Base-by-base conservation (phyloP, 2,113 vertebrate species). In the Callithrix jacchus region DNA sequence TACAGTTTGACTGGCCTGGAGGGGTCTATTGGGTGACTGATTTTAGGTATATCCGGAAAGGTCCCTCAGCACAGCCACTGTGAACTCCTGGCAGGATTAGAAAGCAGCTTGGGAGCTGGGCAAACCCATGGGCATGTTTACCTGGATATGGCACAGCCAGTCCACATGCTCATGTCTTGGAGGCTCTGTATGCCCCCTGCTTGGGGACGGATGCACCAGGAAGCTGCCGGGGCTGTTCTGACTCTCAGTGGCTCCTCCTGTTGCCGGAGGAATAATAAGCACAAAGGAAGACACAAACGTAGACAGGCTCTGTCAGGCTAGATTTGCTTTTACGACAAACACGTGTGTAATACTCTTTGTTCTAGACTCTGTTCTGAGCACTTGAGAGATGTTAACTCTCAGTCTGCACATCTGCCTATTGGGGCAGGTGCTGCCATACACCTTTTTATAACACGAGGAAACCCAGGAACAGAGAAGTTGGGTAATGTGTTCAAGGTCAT, bases 321-420 rank as follows among this genome's bases (percentile, higher is more conserved):
- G 83, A 18, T 16, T 8, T 9, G 2, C 4, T 30, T 20, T 18
- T 13, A 27, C 42, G 70, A 10, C 49, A 37, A 54, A 47, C 5
- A 0, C 2, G 2, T 1, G 10, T 12, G 0, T 12, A 4, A 37
- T 16, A 25, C 30, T 20, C 47, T 64, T 68, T 7, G 0, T 52
- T 3, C 49, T 10, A 18, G 47, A 21, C 16, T 76, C 14, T 45
- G 32, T 32, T 45, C 47, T 56, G n/a, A 86, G 73, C 4, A 35
- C 52, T 14, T 18, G 25, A 27, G 45, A 61, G 64, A 25, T 8
- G 14, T 1, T 30, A 21, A 27, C 37, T 76, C 77, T 52, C 45
- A 32, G 37, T 9, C 35, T 32, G 73, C 30, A 1, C 4, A 3
- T 27, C 52, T 8, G 21, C 71, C 18, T 9, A 0, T 20, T 0